A percentile compares a stretch with the other conserved stretches of the same genome.
These are phyloP conservation scores for Lepisosteus oculatus DNA, from an alignment of 2,113 vertebrate genomes.

Conservation along the genomic window DNA sequence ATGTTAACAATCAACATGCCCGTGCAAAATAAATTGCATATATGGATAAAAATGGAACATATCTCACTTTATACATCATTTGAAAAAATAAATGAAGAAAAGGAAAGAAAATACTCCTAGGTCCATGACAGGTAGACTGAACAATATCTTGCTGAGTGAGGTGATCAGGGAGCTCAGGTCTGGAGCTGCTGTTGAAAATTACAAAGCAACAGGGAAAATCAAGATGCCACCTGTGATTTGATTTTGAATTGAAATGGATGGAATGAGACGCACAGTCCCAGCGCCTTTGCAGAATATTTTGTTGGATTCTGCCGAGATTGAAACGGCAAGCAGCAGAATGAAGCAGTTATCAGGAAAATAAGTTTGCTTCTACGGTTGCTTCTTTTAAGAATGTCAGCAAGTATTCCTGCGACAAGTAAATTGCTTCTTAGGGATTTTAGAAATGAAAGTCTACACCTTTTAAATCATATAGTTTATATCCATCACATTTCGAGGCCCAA, in stretches of 20 bases:
- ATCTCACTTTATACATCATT: slow-evolving; percentile 38
- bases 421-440: slow-evolving; percentile 58
- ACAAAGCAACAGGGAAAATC: slow-evolving; percentile 46
- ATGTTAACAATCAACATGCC: neutral
- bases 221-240: slow-evolving; percentile 55
- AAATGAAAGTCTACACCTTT: slow-evolving; percentile 43
- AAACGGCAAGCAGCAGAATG: slow-evolving; percentile 29
- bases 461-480: neutral
- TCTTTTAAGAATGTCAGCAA: slow-evolving; percentile 41
- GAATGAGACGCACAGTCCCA: slow-evolving; percentile 33
- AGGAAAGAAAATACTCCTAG: slow-evolving; percentile 27
- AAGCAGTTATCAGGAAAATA: slow-evolving; percentile 52
- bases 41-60: slow-evolving; percentile 25
- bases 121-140: slow-evolving; percentile 29
- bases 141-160: slow-evolving; percentile 45
- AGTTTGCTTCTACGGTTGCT: slow-evolving; percentile 43
- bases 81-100: slow-evolving; percentile 12
- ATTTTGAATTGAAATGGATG: slow-evolving; percentile 47
- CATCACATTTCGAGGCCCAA: neutral
- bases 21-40: slow-evolving; percentile 40
- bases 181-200: slow-evolving; percentile 47
- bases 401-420: slow-evolving; percentile 57
- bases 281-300: slow-evolving; percentile 36
- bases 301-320: slow-evolving; percentile 37
- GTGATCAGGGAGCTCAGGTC: slow-evolving; percentile 49